Evolutionary conservation across 2,797 vertebrate species (phyloP).

Genomic region (Sebastiscus tertius): DNA sequence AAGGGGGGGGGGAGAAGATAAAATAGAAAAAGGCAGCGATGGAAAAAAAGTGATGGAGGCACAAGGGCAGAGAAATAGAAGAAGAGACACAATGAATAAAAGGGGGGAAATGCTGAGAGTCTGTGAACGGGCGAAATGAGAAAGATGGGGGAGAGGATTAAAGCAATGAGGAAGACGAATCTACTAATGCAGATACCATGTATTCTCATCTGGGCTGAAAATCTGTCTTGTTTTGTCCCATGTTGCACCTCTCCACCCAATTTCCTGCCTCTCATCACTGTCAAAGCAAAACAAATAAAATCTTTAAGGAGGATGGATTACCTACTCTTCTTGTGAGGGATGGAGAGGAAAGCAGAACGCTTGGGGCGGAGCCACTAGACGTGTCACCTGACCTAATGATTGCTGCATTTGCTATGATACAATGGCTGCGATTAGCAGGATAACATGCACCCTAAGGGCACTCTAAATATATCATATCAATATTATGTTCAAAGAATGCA

Average conservation of each 20-base stretch:
- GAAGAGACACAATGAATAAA: neutral
- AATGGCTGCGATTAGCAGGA: neutral
- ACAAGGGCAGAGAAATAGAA: slow-evolving; percentile 1
- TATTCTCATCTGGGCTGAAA: slow-evolving; percentile 28
- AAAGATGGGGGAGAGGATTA: slow-evolving; percentile 24
- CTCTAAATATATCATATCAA: neutral
- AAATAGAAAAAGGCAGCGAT: neutral
- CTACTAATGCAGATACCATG: slow-evolving; percentile 54
- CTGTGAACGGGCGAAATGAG: slow-evolving; percentile 18
- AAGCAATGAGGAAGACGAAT: slow-evolving; percentile 36
- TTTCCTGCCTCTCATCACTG: slow-evolving; percentile 53
- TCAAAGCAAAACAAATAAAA: slow-evolving; percentile 60
- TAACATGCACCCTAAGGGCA: neutral
- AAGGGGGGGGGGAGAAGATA: neutral
- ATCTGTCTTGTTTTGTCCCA: slow-evolving; percentile 14
- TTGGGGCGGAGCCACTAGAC: neutral
- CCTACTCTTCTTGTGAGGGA: slow-evolving; percentile 1
- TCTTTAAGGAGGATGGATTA: slow-evolving; percentile 53
- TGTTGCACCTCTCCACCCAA: slow-evolving; percentile 43
- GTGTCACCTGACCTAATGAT: slow-evolving; percentile 1
- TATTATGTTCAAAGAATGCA: neutral
- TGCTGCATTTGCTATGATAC: neutral
- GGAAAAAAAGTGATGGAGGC: slow-evolving; percentile 9
- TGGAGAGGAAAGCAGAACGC: neutral
- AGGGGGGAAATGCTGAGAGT: neutral